phyloP scores from a whole-genome alignment of 2,888 invertebrate species.

The Embidobia sp. region DNA sequence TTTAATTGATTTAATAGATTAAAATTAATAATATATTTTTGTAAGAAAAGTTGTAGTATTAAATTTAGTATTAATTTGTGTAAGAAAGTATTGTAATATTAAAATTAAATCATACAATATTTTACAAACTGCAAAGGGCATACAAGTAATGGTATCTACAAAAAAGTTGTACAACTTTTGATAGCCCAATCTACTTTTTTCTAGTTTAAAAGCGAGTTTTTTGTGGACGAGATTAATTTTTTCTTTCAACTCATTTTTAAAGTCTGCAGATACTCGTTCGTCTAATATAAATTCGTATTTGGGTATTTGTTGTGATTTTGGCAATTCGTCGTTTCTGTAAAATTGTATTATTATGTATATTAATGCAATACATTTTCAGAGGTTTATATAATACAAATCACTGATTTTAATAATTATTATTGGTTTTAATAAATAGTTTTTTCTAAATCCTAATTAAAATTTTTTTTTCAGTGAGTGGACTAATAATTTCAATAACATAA shows the following conservation, averaged over 20 bases:
- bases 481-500: too few relatives aligned
- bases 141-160: constrained; percentile 83
- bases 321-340: constrained; percentile 84
- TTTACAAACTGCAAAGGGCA: constrained; percentile 77
- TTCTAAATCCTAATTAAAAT: too few relatives aligned
- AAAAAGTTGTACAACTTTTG: constrained; percentile 86
- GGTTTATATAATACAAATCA: too few relatives aligned
- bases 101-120: constrained; percentile 71
- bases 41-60: too few relatives aligned
- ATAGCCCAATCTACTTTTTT: constrained; percentile 86
- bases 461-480: too few relatives aligned
- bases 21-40: too few relatives aligned
- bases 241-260: constrained; percentile 84
- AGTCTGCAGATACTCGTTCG: constrained; percentile 85
- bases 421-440: neutral
- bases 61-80: too few relatives aligned
- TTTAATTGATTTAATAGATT: too few relatives aligned
- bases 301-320: constrained; percentile 84
- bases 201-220: constrained; percentile 87
- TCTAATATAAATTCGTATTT: constrained; percentile 87
- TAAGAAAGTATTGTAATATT: too few relatives aligned
- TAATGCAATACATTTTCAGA: too few relatives aligned
- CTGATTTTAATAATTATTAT: too few relatives aligned
- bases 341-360: too few relatives aligned
- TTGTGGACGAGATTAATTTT: constrained; percentile 85